Conservation (phyloP, 23 tunicate species). For the Trididemnum nubilum region DNA sequence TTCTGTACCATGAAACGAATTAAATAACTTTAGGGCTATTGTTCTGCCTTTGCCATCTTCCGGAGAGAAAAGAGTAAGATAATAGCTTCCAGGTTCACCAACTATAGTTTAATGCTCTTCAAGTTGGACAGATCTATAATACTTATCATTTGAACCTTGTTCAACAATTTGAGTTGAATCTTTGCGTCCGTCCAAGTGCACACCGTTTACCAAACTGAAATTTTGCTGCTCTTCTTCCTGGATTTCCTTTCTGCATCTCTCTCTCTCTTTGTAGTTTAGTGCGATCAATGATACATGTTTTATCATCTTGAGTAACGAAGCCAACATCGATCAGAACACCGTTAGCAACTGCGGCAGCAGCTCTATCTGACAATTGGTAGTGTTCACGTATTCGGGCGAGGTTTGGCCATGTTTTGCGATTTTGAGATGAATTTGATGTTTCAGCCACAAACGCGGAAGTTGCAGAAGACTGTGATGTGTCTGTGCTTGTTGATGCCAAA, state of each 20-base stretch:
- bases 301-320: not conserved
- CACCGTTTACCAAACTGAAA: not conserved
- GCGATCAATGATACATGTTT: too few species aligned
- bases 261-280: not conserved
- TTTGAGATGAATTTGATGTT: not conserved
- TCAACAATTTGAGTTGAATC: not conserved
- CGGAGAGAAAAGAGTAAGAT: constrained; percentile 9
- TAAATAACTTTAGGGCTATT: not conserved
- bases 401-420: constrained; percentile 7
- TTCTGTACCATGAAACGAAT: not conserved
- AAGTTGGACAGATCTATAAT: not conserved
- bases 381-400: constrained; percentile 8
- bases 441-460: not conserved
- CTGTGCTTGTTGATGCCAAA: too few species aligned
- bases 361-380: constrained; percentile 17
- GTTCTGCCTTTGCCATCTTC: constrained; percentile 25
- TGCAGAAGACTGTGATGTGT: not conserved
- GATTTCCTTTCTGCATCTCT: not conserved
- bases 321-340: constrained; percentile 20
- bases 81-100: too few species aligned
- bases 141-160: not conserved
- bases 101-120: constrained; percentile 15
- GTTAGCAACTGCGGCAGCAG: constrained; percentile 27
- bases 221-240: too few species aligned
- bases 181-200: constrained; percentile 9